Evolutionary conservation across 2,888 invertebrate genomes (phyloP).

Genomic region (Autographa pulchrina): DNA sequence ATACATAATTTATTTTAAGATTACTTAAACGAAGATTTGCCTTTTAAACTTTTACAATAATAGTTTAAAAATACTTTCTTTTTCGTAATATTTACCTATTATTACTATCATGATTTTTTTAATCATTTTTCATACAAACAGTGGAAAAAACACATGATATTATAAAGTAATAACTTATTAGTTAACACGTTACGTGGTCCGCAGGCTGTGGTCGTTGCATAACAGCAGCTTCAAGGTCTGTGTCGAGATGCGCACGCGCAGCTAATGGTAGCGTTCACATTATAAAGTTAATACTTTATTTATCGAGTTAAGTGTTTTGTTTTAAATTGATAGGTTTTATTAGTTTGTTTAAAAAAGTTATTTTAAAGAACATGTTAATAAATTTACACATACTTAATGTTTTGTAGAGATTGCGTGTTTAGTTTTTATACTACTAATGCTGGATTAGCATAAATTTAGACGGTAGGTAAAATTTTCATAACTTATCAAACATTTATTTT

Average conservation of each 20-base stretch:
- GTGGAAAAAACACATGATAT: background rate
- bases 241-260: conserved; percentile 56
- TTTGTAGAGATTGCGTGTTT: background rate
- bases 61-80: no score
- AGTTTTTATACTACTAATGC: background rate
- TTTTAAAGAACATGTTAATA: background rate
- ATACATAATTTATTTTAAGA: no score
- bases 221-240: conserved; percentile 63
- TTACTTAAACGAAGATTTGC: no score
- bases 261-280: conserved; percentile 41
- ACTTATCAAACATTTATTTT: no score
- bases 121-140: background rate
- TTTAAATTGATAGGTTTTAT: background rate
- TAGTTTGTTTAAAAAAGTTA: background rate
- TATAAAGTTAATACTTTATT: conserved; percentile 25
- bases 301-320: conserved; percentile 24
- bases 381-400: background rate
- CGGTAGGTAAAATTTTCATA: background rate
- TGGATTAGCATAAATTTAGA: background rate
- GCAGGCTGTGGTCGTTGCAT: conserved; percentile 60
- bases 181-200: conserved; percentile 15
- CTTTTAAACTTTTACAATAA: no score
- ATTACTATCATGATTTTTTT: background rate
- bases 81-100: background rate
- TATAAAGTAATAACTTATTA: background rate